Percentiles rank a stretch among this genome's conserved stretches.
Conservation (phyloP, 2,888 invertebrate species). For the Lordiphosa andalusiaca region DNA sequence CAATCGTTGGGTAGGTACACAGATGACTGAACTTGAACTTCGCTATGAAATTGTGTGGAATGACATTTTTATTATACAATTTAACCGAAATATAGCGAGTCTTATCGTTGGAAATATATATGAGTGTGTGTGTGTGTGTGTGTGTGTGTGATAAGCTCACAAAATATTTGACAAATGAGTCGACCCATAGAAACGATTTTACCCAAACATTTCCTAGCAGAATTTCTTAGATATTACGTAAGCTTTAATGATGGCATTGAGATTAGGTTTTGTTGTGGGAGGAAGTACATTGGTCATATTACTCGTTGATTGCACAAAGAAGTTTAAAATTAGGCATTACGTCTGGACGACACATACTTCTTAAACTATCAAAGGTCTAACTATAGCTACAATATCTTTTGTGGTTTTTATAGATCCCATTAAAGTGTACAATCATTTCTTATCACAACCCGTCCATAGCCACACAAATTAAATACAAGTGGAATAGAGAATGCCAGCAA, state of each 20-base stretch:
- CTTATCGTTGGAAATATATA: constrained; percentile 1
- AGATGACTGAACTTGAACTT: constrained; percentile 41
- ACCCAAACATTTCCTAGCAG: background rate
- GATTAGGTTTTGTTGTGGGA: background rate
- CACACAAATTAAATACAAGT: no score
- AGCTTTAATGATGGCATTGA: background rate
- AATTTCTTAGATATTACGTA: constrained; percentile 9
- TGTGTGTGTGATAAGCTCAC: constrained; percentile 2
- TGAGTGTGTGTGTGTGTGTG: no score
- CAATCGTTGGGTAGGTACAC: constrained; percentile 67
- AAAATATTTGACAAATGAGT: constrained; percentile 9
- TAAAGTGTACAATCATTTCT: constrained; percentile 30
- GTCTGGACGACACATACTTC: constrained; percentile 14
- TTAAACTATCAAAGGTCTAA: constrained; percentile 14
- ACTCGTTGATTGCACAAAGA: constrained; percentile 15
- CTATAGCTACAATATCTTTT: constrained; percentile 15
- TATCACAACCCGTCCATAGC: constrained; percentile 8
- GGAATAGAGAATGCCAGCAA: no score
- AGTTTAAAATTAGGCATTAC: constrained; percentile 37
- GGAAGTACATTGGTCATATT: constrained; percentile 11
- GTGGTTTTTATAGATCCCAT: constrained; percentile 14
- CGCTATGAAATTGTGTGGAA: background rate
- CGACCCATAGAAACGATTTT: constrained; percentile 2
- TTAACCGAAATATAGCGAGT: background rate
- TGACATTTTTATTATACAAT: constrained; percentile 9